These are phyloP conservation scores for Anolis apletophallus DNA, from an alignment of 2,797 vertebrate species.

Conservation along the genomic window DNA sequence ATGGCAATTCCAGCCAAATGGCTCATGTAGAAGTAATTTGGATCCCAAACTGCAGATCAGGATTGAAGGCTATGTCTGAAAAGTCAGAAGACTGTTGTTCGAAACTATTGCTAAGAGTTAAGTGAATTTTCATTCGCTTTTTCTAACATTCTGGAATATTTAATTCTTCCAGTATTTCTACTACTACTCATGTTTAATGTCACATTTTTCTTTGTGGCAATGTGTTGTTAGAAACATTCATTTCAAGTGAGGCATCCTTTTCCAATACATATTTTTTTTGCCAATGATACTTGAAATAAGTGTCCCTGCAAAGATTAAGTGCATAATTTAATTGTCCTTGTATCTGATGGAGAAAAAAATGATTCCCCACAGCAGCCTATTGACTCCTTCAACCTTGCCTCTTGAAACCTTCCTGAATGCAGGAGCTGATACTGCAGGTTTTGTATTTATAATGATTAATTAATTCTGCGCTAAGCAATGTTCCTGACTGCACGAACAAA, in stretches of 20 bases:
- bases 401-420: conserved; percentile 81
- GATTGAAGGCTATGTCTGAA: neutral
- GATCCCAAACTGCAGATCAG: neutral
- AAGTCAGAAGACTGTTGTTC: neutral
- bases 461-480: conserved; percentile 87
- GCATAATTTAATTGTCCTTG: conserved; percentile 78
- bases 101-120: neutral
- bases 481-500: conserved; percentile 85
- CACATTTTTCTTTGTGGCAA: conserved; percentile 40
- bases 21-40: neutral
- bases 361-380: conserved; percentile 80
- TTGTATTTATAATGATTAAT: conserved; percentile 89
- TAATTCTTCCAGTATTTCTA: conserved; percentile 52
- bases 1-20: neutral
- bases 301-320: conserved; percentile 72
- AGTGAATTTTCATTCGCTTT: neutral
- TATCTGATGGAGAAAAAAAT: conserved; percentile 73
- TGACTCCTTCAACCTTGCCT: conserved; percentile 86
- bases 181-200: conserved; percentile 40
- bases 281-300: conserved; percentile 61
- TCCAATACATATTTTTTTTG: conserved; percentile 57
- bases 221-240: conserved; percentile 56
- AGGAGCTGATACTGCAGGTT: conserved; percentile 86
- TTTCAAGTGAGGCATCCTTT: conserved; percentile 55
- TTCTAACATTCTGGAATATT: conserved; percentile 49